These are phyloP conservation scores for Ectropis crepuscularia DNA, from an alignment of 2,888 invertebrate genomes.

Conservation along the genomic window DNA sequence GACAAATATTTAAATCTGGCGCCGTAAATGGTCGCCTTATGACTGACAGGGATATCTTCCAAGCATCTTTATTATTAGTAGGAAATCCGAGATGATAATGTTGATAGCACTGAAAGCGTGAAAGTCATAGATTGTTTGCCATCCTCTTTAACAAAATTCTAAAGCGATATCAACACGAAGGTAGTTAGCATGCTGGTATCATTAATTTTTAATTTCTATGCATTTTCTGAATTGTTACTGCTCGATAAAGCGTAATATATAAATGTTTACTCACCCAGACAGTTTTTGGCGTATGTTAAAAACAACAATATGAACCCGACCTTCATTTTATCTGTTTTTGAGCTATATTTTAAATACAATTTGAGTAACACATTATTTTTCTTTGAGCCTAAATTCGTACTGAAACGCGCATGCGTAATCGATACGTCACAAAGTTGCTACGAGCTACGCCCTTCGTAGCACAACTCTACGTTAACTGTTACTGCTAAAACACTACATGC, in stretches of 20 bases:
- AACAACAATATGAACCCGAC: conserved; percentile 56
- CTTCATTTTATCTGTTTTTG: conserved; percentile 59
- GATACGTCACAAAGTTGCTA: conserved; percentile 54
- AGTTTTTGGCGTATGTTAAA: conserved; percentile 52
- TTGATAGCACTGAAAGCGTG: no score
- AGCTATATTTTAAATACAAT: conserved; percentile 28
- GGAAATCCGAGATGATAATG: no score
- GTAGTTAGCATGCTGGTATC: no score
- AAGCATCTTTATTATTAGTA: no score
- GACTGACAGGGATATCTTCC: no score
- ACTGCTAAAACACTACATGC: conserved; percentile 26
- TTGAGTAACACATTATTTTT: conserved; percentile 56
- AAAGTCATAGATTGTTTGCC: no score
- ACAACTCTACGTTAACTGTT: conserved; percentile 22
- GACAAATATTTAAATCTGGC: no score
- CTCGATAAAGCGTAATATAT: not conserved
- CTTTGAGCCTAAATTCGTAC: conserved; percentile 44
- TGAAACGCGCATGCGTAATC: conserved; percentile 73
- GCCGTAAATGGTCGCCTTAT: no score
- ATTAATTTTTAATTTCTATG: no score
- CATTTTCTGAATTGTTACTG: no score
- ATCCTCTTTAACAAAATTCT: no score
- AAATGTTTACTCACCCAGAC: conserved; percentile 61
- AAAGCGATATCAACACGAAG: no score
- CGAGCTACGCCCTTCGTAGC: conserved; percentile 39